Base-by-base conservation (phyloP, 1,140 invertebrate genomes). In the Trichonephila inaurata region DNA sequence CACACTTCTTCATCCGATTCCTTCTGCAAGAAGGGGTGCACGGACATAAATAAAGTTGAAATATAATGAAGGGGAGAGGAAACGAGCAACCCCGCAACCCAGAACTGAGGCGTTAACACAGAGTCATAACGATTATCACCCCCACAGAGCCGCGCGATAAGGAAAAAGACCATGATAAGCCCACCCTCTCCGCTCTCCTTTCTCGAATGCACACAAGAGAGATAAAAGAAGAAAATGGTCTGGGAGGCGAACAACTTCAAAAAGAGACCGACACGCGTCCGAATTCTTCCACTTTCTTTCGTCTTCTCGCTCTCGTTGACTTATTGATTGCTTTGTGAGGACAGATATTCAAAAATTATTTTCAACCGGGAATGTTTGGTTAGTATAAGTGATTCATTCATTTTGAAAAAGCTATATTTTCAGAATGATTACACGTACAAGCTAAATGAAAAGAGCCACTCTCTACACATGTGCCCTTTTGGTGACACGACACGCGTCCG, bases 81-180 rank as follows among this genome's bases (percentile, higher is more conserved):
- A 16, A 81, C 2, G 12, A 33, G 72, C 7, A 51, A 8, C 8
- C 44, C 5, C 44, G 33, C 33, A 33, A 40, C 51, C 51, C 7
- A 51, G 51, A 51, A 18, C 18, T 44, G 62, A 92, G 64, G 83
- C 91, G 91, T 92, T 92, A 83, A 92, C 91, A 92, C 44, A 92
- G 62, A 21, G 64, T 64, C 64, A 87, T 92, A 92, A 92, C 83
- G 91, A 92, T 92, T 87, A 92, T 92, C 91, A 24, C 62, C 82
- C 33, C 83, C 82, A 40, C 69, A 40, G 72, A 60, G 83, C 58
- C 51, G 83, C 58, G 21, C 6, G 60, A 58, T 81, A 66, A 19
- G 62, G 61, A 10, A 58, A 51, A 44, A 40, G 62, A 69, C 28
- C 8, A 60, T 12, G 44, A 66, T 89, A 69, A 87, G 85, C 28